phyloP scores from a whole-genome alignment of 2,113 vertebrate genomes.

The Heterochromis multidens region DNA sequence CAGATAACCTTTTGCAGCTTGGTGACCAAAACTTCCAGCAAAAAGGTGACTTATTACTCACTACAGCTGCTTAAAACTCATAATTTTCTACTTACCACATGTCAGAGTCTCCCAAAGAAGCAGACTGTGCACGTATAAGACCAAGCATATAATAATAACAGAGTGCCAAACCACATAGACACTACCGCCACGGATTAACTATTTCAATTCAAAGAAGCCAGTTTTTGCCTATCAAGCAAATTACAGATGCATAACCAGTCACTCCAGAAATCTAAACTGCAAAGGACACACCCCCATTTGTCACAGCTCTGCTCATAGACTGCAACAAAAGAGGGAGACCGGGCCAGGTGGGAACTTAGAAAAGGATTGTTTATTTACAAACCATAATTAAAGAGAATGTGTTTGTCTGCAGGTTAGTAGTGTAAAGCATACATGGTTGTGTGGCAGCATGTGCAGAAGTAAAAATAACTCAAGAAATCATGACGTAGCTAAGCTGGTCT shows the following conservation, averaged over 20 bases:
- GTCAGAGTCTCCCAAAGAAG: too few species aligned
- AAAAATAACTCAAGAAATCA: background rate
- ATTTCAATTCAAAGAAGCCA: background rate
- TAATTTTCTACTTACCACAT: too few species aligned
- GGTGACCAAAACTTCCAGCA: too few species aligned
- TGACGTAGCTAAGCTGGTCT: background rate
- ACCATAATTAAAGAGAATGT: background rate
- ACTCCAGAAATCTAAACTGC: background rate
- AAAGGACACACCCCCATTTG: background rate
- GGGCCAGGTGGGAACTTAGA: background rate
- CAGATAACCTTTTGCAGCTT: too few species aligned
- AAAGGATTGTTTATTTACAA: background rate
- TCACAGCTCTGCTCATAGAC: background rate
- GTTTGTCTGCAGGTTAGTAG: background rate
- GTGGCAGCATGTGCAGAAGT: background rate
- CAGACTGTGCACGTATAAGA: too few species aligned
- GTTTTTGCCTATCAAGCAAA: background rate
- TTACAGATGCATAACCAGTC: background rate
- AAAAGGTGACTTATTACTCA: too few species aligned
- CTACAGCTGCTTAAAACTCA: too few species aligned
- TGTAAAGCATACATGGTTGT: background rate
- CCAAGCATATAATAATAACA: too few species aligned
- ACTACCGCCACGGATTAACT: background rate
- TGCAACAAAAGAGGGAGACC: background rate
- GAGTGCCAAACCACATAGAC: rapidly evolving